Evolutionary conservation across 1,140 invertebrate species (phyloP).

Genomic region (Bombus sylvicola): DNA sequence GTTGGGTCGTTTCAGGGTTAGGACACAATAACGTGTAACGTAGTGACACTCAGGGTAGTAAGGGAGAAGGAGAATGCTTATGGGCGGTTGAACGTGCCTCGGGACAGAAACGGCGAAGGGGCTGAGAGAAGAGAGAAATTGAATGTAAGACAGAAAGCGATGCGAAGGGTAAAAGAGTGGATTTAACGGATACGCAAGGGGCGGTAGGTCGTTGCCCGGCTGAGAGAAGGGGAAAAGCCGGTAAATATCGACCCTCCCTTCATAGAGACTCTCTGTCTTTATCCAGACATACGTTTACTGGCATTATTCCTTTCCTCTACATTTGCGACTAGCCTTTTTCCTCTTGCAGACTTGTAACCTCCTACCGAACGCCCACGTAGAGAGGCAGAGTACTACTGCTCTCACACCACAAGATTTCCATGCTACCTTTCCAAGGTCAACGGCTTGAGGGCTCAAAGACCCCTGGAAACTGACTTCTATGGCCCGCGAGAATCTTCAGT

Average conservation of each 20-base stretch:
- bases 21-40: constrained; percentile 43
- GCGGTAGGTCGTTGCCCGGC: constrained; percentile 75
- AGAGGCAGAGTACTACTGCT: constrained; percentile 52
- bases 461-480: constrained; percentile 61
- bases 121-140: neutral
- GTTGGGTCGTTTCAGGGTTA: constrained; percentile 52
- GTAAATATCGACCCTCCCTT: constrained; percentile 79
- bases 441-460: constrained; percentile 65
- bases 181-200: constrained; percentile 38
- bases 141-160: constrained; percentile 39
- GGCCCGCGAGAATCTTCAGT: constrained; percentile 3
- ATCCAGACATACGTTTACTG: constrained; percentile 72
- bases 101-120: neutral
- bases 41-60: constrained; percentile 19
- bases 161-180: constrained; percentile 18
- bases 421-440: constrained; percentile 72
- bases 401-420: constrained; percentile 66
- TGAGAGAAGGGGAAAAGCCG: constrained; percentile 66
- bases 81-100: neutral
- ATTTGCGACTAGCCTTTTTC: constrained; percentile 50
- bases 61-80: neutral
- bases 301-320: constrained; percentile 47
- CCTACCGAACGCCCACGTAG: constrained; percentile 61
- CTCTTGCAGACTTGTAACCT: constrained; percentile 57
- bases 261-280: constrained; percentile 62